Evolutionary conservation across 53 echinoderm and acorn worm species (phyloP).

Genomic region (Antedon mediterranea): DNA sequence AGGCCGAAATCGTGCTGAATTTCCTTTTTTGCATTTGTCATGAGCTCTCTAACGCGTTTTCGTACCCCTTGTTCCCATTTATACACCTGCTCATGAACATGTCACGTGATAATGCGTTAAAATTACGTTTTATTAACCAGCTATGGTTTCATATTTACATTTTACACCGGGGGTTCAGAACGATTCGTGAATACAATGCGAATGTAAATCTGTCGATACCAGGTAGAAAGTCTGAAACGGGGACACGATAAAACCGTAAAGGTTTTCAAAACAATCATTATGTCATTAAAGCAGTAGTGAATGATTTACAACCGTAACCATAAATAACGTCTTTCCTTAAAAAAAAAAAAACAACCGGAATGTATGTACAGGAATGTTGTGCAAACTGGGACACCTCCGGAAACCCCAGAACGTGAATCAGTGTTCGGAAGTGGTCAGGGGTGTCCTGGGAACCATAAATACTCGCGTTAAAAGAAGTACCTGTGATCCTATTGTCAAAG

Average conservation of each 20-base stretch:
- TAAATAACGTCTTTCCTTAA: neutral
- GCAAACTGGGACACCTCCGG: neutral
- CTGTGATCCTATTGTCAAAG: too few relatives aligned
- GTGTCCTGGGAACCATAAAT: neutral
- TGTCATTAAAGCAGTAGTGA: neutral
- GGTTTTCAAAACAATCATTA: neutral
- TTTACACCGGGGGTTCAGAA: too few relatives aligned
- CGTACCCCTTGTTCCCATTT: too few relatives aligned
- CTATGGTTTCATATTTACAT: too few relatives aligned
- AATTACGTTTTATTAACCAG: too few relatives aligned
- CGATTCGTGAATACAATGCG: neutral
- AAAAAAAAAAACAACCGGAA: too few relatives aligned
- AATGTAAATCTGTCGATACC: neutral
- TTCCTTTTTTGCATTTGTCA: too few relatives aligned
- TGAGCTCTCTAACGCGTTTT: too few relatives aligned
- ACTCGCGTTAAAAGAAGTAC: neutral
- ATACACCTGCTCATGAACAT: too few relatives aligned
- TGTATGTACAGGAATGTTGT: neutral
- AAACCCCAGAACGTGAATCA: neutral
- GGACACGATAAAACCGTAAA: neutral
- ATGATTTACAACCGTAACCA: neutral
- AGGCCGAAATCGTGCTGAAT: too few relatives aligned
- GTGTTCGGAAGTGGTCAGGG: neutral
- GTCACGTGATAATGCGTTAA: too few relatives aligned
- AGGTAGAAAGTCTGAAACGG: neutral